Evolutionary conservation across 2,113 vertebrate species (phyloP).

Genomic region (Ellobius talpinus): DNA sequence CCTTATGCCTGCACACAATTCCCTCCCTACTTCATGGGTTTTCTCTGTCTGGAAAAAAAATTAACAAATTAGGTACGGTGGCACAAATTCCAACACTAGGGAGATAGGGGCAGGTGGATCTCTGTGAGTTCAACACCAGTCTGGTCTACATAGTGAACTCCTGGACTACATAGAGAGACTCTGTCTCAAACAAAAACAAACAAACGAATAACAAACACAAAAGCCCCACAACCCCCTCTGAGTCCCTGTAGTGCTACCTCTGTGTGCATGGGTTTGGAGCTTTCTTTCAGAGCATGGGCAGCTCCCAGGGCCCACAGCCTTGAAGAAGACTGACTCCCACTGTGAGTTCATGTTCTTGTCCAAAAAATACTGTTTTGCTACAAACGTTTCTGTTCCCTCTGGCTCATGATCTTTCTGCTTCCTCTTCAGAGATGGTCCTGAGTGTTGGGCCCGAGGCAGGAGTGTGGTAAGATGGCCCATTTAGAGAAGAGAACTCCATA

Average conservation of each 20-base stretch:
- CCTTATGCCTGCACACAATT: background rate
- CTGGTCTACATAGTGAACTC: background rate
- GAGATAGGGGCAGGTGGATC: background rate
- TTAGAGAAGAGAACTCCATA: background rate
- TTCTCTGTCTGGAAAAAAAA: background rate
- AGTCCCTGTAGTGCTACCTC: background rate
- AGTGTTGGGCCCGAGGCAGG: background rate
- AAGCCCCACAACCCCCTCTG: background rate
- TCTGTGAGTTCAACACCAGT: background rate
- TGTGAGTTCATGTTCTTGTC: background rate
- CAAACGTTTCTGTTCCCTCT: background rate
- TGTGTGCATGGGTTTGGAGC: background rate
- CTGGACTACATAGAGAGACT: background rate
- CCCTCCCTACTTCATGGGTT: background rate
- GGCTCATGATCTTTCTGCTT: background rate
- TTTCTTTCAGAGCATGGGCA: background rate
- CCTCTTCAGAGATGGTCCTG: background rate
- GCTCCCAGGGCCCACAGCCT: background rate
- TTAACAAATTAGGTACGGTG: background rate
- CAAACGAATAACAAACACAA: background rate
- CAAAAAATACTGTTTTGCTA: background rate
- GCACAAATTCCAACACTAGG: background rate
- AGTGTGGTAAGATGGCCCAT: too few relatives aligned
- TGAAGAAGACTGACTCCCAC: background rate
- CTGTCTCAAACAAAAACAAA: background rate